A percentile compares a stretch with the other conserved stretches of the same genome.
Conservation (phyloP, 1,140 invertebrate genomes). For the Meteorus sp. region DNA sequence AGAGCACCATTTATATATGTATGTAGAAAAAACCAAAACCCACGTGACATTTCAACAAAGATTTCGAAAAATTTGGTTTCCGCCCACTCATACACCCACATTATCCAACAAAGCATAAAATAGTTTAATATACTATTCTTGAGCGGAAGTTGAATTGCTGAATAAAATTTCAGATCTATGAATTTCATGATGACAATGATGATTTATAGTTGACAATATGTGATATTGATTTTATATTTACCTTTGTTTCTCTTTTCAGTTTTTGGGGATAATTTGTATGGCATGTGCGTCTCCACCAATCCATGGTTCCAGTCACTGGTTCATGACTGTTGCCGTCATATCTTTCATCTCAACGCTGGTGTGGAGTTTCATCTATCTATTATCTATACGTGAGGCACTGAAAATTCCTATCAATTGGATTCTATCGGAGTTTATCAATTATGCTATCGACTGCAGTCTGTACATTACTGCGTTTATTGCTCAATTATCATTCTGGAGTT, state of each 20-base stretch:
- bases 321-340: slow-evolving; percentile 79
- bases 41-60: no score
- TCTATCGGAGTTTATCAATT: slow-evolving; percentile 67
- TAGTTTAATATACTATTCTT: no score
- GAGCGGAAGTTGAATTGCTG: no score
- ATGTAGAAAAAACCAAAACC: no score
- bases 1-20: no score
- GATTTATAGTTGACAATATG: no score
- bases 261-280: slow-evolving; percentile 83
- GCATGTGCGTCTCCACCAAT: slow-evolving; percentile 69
- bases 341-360: slow-evolving; percentile 81
- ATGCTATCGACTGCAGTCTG: background rate
- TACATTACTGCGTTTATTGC: slow-evolving; percentile 81
- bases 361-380: slow-evolving; percentile 77
- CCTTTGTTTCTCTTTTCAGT: slow-evolving; percentile 61
- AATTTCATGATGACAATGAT: no score
- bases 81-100: no score
- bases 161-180: no score
- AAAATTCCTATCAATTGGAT: slow-evolving; percentile 83
- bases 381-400: slow-evolving; percentile 76
- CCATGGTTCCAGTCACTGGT: slow-evolving; percentile 71
- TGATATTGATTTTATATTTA: background rate
- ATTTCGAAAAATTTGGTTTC: no score
- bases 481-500: slow-evolving; percentile 67
- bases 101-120: no score